Conservation (phyloP, 1,140 invertebrate species). For the Apocrypta bakeri region DNA sequence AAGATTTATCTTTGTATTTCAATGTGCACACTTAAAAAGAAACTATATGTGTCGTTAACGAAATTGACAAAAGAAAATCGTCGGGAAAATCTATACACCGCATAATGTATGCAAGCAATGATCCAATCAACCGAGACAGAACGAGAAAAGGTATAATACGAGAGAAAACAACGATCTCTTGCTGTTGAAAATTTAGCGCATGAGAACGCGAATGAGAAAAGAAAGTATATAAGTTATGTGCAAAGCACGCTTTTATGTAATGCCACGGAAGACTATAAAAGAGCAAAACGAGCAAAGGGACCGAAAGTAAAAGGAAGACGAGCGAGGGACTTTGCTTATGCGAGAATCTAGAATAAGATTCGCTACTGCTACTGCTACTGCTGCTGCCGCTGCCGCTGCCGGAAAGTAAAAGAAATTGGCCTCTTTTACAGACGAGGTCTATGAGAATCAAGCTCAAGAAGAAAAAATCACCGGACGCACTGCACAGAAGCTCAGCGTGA, state of each 20-base stretch:
- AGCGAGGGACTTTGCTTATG: conserved; percentile 10
- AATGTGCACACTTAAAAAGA: too few relatives aligned
- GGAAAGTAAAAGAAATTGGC: conserved; percentile 36
- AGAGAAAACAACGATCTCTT: neutral
- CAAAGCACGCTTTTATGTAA: conserved; percentile 5
- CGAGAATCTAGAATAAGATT: conserved; percentile 15
- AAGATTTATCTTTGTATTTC: too few relatives aligned
- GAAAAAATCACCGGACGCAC: neutral
- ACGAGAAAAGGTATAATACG: neutral
- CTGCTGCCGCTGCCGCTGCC: conserved; percentile 4
- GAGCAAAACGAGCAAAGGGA: neutral
- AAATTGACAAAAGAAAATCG: too few relatives aligned
- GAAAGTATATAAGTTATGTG: neutral
- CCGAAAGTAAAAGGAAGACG: neutral
- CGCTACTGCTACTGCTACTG: neutral
- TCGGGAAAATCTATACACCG: too few relatives aligned
- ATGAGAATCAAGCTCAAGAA: neutral
- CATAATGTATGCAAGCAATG: too few relatives aligned
- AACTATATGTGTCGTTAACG: too few relatives aligned
- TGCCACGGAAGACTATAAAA: neutral
- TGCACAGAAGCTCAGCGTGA: neutral
- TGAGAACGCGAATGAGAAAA: neutral
- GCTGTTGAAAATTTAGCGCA: neutral
- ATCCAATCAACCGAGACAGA: too few relatives aligned
- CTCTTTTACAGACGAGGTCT: conserved; percentile 18